Percentiles rank a stretch among this genome's conserved stretches.
Evolutionary conservation across 2,113 vertebrate species (phyloP).

Genomic region (Brachionichthys hirsutus): DNA sequence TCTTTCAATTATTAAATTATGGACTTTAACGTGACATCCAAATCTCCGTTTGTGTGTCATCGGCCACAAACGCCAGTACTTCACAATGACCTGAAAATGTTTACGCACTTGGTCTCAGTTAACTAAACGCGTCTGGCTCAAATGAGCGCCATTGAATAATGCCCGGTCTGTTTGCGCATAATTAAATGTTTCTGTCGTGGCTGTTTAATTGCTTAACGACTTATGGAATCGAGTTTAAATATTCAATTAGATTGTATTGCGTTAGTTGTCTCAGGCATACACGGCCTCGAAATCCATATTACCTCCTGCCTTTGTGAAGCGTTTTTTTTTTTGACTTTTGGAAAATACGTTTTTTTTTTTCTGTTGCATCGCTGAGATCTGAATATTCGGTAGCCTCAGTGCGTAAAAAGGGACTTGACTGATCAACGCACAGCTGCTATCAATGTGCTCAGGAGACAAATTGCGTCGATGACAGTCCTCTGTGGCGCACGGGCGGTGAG

Average conservation of each 20-base stretch:
- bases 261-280: too few species aligned
- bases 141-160: too few species aligned
- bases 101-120: too few species aligned
- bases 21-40: neutral
- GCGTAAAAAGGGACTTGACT: conserved; percentile 17
- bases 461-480: conserved; percentile 49
- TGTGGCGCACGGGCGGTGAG: conserved; percentile 22
- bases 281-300: neutral
- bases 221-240: too few species aligned
- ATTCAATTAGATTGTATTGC: too few species aligned
- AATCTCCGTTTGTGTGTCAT: neutral
- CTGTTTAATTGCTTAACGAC: too few species aligned
- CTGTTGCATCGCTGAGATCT: neutral
- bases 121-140: too few species aligned
- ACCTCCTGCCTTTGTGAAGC: neutral
- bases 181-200: too few species aligned
- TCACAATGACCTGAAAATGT: too few species aligned
- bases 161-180: too few species aligned
- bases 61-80: neutral
- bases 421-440: conserved; percentile 31
- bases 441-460: conserved; percentile 46
- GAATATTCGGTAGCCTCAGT: neutral
- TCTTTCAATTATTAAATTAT: conserved; percentile 28
- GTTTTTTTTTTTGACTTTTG: too few species aligned
- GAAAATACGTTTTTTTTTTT: too few species aligned